Percentiles rank a stretch among this genome's conserved stretches.
These are phyloP conservation scores for Tridacna crocea DNA, from an alignment of 2,888 invertebrate species.

Conservation along the genomic window DNA sequence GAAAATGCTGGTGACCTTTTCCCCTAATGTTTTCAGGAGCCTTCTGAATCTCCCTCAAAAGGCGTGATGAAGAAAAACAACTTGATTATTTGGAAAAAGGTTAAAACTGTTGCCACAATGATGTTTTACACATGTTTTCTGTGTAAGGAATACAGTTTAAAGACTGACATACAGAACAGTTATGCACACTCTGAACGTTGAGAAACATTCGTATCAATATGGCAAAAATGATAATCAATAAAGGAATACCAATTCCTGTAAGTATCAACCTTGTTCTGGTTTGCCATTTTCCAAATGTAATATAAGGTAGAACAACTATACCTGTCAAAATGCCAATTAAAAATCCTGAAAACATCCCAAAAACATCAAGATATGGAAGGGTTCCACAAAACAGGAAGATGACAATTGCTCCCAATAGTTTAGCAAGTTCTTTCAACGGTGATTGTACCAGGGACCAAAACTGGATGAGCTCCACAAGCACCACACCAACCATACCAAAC, in stretches of 20 bases:
- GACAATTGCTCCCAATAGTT: slow-evolving; percentile 55
- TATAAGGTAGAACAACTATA: slow-evolving; percentile 73
- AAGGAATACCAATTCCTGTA: slow-evolving; percentile 47
- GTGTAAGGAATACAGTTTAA: slow-evolving; percentile 73
- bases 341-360: slow-evolving; percentile 69
- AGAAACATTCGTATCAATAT: slow-evolving; percentile 62
- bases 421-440: slow-evolving; percentile 65
- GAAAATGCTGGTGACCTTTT: too few species aligned
- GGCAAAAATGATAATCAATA: slow-evolving; percentile 53
- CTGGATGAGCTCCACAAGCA: slow-evolving; percentile 72
- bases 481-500: slow-evolving; percentile 73
- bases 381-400: slow-evolving; percentile 69
- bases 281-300: slow-evolving; percentile 72
- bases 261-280: slow-evolving; percentile 56
- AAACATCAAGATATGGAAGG: slow-evolving; percentile 71
- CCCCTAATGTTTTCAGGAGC: too few species aligned
- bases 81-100: neutral
- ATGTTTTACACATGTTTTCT: slow-evolving; percentile 64
- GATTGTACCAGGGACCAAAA: slow-evolving; percentile 72
- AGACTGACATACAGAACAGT: slow-evolving; percentile 61
- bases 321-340: slow-evolving; percentile 70
- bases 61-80: too few species aligned
- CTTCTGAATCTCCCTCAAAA: too few species aligned
- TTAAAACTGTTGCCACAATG: slow-evolving; percentile 29
- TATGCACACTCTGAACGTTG: slow-evolving; percentile 64